Base-by-base conservation (phyloP, 2,113 vertebrate genomes). In the Pseudolaguvia tuberculata region DNA sequence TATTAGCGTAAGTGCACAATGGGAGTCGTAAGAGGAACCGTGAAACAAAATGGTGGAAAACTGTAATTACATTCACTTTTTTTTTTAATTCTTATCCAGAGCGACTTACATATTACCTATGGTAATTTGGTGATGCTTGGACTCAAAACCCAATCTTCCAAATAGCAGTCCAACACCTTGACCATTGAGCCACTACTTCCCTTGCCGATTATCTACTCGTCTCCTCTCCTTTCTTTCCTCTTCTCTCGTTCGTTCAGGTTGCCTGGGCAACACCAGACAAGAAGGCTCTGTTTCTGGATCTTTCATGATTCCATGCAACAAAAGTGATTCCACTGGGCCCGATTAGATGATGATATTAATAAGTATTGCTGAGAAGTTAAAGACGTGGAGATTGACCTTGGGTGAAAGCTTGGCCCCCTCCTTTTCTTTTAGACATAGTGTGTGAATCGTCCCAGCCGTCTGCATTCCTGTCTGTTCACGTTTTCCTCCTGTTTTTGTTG, bases 321-420 rank as follows among this genome's bases (percentile, higher is more conserved):
- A 51, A 73, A 76, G 85, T 86, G 7, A 86, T 89, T 87, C 88
- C 87, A 89, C 88, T 83, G 85, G 81, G 87, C 84, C 86, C 86
- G 85, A 88, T 88, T 84, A 85, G 81, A 65, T 78, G 39, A 35
- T 50, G 15, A 27, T 9, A 9, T n/a, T n/a, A n/a, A n/a, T 63
- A 42, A 47, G 23, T 35, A 57, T 27, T 3, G 42, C 31, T 23
- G 72, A 15, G 9, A 23, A 27, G 45, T 48, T 50, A 67, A 67
- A 50, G 23, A 50, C 29, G 23, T 29, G 58, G 48, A 20, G 48
- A 10, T 74, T 13, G 35, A 65, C 59, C 31, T 63, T 63, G 35
- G 51, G n/a, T 65, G 61, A 45, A 35, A 1, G 2, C 7, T 10
- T 1, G 13, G 9, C 20, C 9, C 18, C 18, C 4, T 2, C 13